These are phyloP conservation scores for Catalaphyllia jardinei DNA, from an alignment of 64 coral and sea anemone species.

Conservation along the genomic window DNA sequence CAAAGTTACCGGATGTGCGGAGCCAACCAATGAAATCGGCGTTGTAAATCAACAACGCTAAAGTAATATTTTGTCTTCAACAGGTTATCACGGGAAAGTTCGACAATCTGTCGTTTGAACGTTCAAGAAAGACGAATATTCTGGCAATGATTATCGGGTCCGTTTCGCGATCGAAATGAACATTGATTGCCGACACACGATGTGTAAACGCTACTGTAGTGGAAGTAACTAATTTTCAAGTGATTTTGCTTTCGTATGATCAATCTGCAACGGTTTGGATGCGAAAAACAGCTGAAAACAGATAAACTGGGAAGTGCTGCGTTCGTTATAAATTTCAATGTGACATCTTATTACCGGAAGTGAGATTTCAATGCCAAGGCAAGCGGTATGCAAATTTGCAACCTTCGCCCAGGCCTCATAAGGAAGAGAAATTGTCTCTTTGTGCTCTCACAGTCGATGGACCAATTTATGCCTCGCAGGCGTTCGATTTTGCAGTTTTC, in stretches of 20 bases:
- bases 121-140: not conserved
- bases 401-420: not conserved
- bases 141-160: not conserved
- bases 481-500: not conserved
- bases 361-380: slow-evolving; percentile 8
- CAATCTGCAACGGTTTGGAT: not conserved
- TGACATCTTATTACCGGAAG: slow-evolving; percentile 4
- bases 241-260: not conserved
- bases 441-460: not conserved
- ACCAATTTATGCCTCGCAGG: not conserved
- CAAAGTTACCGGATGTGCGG: slow-evolving; percentile 4
- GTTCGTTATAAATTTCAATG: not conserved
- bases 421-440: not conserved
- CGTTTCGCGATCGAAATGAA: not conserved
- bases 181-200: not conserved
- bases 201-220: too few relatives aligned
- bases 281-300: not conserved
- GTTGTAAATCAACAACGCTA: slow-evolving; percentile 5
- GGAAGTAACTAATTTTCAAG: too few relatives aligned
- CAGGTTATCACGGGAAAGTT: not conserved
- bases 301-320: not conserved
- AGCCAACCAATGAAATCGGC: not conserved
- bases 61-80: slow-evolving; percentile 4
- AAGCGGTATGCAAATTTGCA: slow-evolving; percentile 15
- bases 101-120: not conserved